A percentile compares a stretch with the other conserved stretches of the same genome.
Conservation (phyloP, 2,113 vertebrate species). For the Mesoclemmys tuberculata region DNA sequence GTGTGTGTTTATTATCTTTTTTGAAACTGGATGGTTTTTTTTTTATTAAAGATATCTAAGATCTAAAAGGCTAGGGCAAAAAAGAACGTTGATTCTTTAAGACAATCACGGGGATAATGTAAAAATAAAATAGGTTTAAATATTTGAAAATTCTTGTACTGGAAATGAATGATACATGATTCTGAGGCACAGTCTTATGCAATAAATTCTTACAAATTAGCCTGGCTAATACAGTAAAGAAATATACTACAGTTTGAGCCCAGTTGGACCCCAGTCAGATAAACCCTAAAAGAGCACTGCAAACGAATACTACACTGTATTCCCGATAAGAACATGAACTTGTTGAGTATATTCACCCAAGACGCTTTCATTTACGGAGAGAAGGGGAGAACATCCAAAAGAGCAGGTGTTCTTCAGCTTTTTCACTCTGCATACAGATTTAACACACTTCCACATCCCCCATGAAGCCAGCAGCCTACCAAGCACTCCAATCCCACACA, state of each 20-base stretch:
- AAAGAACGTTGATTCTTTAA: constrained; percentile 1
- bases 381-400: neutral
- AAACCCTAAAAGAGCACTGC: neutral
- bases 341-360: neutral
- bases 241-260: neutral
- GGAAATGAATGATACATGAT: constrained; percentile 11
- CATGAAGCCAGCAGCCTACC: neutral
- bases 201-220: constrained; percentile 41
- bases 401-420: rapidly evolving
- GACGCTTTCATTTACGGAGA: neutral
- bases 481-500: rapidly evolving
- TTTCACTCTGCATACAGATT: neutral
- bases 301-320: neutral
- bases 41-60: constrained; percentile 24
- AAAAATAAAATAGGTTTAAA: neutral
- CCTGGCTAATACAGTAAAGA: neutral
- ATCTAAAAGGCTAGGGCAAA: neutral
- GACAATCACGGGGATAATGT: neutral
- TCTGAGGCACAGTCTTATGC: neutral
- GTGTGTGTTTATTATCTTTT: neutral
- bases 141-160: constrained; percentile 38
- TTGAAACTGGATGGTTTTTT: neutral
- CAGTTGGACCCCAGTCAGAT: neutral
- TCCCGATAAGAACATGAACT: neutral
- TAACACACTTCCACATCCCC: neutral